Evolutionary conservation across 2,888 invertebrate species (phyloP).

Genomic region (Platyscelio sp.): DNA sequence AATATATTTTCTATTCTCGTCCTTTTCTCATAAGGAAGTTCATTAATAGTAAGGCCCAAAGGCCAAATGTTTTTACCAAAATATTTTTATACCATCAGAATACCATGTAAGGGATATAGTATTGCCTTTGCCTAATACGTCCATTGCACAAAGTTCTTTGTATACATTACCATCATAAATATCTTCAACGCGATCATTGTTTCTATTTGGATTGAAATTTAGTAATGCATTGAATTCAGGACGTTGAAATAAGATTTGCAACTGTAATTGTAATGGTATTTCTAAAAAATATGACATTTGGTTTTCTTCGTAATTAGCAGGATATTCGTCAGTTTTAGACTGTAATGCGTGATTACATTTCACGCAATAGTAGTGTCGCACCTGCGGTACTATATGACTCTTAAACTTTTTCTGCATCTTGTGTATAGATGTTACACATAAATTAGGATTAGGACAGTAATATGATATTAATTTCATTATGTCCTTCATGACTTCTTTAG

Average conservation of each 20-base stretch:
- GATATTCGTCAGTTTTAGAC: neutral
- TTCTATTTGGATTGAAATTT: no score
- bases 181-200: no score
- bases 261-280: neutral
- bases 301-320: neutral
- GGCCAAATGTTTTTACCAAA: conserved; percentile 1
- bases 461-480: neutral
- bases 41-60: neutral
- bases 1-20: neutral
- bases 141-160: neutral
- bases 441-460: conserved; percentile 15
- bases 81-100: neutral
- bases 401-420: neutral
- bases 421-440: conserved; percentile 5
- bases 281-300: conserved; percentile 12
- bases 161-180: neutral
- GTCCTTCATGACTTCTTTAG: neutral
- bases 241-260: neutral
- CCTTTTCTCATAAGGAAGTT: neutral
- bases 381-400: neutral
- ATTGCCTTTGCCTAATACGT: neutral
- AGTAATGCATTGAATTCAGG: neutral
- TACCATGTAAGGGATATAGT: neutral
- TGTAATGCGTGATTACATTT: neutral
- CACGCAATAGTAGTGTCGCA: conserved; percentile 12